Conservation (phyloP, 1,140 invertebrate species). For the Drosophila malerkotliana region DNA sequence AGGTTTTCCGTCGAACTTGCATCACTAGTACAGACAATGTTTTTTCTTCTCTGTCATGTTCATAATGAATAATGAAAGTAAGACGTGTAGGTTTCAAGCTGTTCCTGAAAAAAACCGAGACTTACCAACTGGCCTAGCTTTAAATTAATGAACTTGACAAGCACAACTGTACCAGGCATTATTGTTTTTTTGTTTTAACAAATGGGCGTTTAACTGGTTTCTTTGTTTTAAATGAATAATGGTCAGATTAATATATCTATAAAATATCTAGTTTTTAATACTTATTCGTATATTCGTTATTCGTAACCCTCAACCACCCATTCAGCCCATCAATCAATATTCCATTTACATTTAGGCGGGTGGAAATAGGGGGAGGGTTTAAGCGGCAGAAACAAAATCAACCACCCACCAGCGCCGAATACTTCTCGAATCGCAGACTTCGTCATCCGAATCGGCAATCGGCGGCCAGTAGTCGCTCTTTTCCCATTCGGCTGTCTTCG, state of each 20-base stretch:
- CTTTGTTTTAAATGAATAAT: not conserved
- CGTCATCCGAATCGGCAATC: conserved; percentile 18
- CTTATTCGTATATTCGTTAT: not conserved
- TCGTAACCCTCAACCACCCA: conserved; percentile 40
- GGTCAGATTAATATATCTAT: not conserved
- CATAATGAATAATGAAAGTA: conserved; percentile 67
- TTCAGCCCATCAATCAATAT: conserved; percentile 67
- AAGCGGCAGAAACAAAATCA: conserved; percentile 19
- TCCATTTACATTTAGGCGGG: conserved; percentile 9
- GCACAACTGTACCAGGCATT: conserved; percentile 27
- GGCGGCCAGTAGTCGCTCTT: conserved; percentile 10
- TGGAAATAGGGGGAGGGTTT: conserved; percentile 34
- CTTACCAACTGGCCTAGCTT: conserved; percentile 8
- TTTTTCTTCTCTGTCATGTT: conserved; percentile 56
- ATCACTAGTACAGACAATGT: conserved; percentile 53
- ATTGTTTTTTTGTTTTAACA: not conserved
- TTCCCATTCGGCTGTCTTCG: conserved; percentile 29
- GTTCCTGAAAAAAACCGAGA: conserved; percentile 11
- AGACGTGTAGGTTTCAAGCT: conserved; percentile 16
- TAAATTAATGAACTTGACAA: not conserved
- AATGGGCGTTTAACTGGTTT: not conserved
- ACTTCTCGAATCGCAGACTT: conserved; percentile 19
- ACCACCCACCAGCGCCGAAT: conserved; percentile 36
- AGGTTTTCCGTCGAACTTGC: no score
- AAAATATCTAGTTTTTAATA: not conserved